Percentiles rank a stretch among this genome's conserved stretches.
Evolutionary conservation across 2,888 invertebrate species (phyloP).

Genomic region (Sabellastarte sp.): DNA sequence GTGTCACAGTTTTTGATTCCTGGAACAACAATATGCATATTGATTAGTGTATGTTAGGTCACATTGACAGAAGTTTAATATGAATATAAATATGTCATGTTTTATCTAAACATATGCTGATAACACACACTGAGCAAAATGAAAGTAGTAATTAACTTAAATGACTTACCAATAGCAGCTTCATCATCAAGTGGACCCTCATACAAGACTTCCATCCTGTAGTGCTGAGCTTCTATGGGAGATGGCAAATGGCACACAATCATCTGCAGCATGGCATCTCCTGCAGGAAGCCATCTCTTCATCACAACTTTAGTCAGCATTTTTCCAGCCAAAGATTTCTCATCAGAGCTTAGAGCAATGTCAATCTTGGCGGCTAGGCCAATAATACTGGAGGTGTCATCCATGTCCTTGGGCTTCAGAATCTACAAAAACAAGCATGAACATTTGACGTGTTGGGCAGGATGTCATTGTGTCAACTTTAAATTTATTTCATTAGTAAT

Average conservation of each 20-base stretch:
- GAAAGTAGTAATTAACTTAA: too few species aligned
- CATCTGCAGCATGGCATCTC: slow-evolving; percentile 32
- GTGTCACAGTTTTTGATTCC: slow-evolving; percentile 32
- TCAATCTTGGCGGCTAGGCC: slow-evolving; percentile 12
- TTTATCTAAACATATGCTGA: too few species aligned
- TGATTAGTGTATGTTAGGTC: too few species aligned
- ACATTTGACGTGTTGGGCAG: too few species aligned
- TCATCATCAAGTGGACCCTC: slow-evolving; percentile 34
- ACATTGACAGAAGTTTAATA: too few species aligned
- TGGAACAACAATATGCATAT: slow-evolving; percentile 9
- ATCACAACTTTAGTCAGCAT: slow-evolving; percentile 22
- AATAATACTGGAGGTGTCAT: background rate
- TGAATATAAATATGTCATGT: too few species aligned
- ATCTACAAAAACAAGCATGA: too few species aligned
- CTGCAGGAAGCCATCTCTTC: slow-evolving; percentile 32
- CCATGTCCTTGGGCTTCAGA: background rate
- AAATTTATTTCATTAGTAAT: too few species aligned
- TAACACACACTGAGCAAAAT: too few species aligned
- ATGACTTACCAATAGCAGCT: slow-evolving; percentile 19
- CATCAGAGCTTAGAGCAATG: slow-evolving; percentile 13
- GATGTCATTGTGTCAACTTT: too few species aligned
- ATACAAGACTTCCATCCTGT: slow-evolving; percentile 32
- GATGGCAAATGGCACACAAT: slow-evolving; percentile 31
- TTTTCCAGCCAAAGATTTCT: slow-evolving; percentile 16
- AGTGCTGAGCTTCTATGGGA: slow-evolving; percentile 28